Base-by-base conservation (phyloP, 2,113 vertebrate species). In the Myotis davidii region DNA sequence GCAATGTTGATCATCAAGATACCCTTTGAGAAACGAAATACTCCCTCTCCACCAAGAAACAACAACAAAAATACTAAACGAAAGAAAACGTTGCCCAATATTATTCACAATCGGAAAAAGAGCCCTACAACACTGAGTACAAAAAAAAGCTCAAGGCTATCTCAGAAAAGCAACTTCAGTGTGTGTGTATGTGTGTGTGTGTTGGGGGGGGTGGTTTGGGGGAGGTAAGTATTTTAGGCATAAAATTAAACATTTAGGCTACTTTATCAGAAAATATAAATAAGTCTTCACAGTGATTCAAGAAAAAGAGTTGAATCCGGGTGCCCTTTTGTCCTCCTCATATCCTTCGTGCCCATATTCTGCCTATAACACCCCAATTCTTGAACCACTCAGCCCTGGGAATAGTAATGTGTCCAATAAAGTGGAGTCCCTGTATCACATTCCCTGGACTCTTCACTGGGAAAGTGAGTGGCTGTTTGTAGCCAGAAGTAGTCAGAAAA, bases 231-330 rank as follows among this genome's bases (percentile, higher is more conserved):
- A 18, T 77, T 76, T 67, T 20, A 45, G 20, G 50, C 27, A 88
- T 2, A 61, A 84, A 65, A 21, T 27, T 27, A 72, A 79, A 86
- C 11, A 65, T 6, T 34, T 3, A 79, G 52, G 27, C 65, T 65
- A 52, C 64, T 70, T 86, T 37, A 54, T 65, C 82, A 81, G 65
- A 91, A 54, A 65, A 79, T 83, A 39, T 45, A 69, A 77, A 6
- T 45, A 25, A 25, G 34, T 61, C 52, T 79, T 52, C 27, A 12
- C 2, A 52, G 27, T 16, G 34, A 91, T 16, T 81, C 8, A 73
- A 65, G 65, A 32, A 54, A 34, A 20, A 23, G n/a, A 76, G 39
- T 20, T 37, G 50, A 92, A 69, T 56, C 29, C 45, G 7, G 34
- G 0, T 1, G 18, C n/a, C 65, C 11, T 4, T n/a, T 29, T 61